A percentile compares a stretch with the other conserved stretches of the same genome.
These are phyloP conservation scores for Nematostella vectensis DNA, from an alignment of 92 coral and sea anemone species.

Conservation along the genomic window DNA sequence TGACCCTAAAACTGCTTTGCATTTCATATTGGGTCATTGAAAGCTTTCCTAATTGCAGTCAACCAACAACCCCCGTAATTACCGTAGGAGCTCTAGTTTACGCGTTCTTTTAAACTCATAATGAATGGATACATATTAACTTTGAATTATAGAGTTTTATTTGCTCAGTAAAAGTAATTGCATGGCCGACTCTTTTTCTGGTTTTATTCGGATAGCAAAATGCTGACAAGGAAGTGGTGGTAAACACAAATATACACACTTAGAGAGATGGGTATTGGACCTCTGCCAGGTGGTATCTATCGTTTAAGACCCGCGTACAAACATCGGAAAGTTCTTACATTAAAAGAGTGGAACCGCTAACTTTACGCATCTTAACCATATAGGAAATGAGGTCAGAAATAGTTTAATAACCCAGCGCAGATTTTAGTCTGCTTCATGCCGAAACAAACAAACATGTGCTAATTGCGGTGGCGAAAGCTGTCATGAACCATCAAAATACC, in stretches of 20 bases:
- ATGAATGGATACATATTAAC: conserved; percentile 73
- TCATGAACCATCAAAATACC: conserved; percentile 81
- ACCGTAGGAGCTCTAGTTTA: conserved; percentile 34
- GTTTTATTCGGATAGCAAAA: conserved; percentile 32
- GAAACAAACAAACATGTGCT: conserved; percentile 85
- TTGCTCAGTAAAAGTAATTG: conserved; percentile 70
- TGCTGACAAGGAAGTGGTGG: conserved; percentile 38
- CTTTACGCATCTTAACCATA: conserved; percentile 25
- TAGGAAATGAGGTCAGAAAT: conserved; percentile 25
- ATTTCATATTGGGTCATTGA: conserved; percentile 41
- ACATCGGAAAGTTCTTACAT: conserved; percentile 55
- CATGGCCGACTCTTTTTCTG: conserved; percentile 41
- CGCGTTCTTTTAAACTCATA: too few species aligned
- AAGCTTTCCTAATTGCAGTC: conserved; percentile 34
- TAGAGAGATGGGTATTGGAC: conserved; percentile 54
- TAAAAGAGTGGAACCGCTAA: conserved; percentile 40
- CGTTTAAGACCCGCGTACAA: conserved; percentile 47
- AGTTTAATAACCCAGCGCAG: conserved; percentile 49
- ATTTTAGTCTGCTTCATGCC: conserved; percentile 58
- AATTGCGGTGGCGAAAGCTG: conserved; percentile 75
- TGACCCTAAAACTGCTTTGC: conserved; percentile 52
- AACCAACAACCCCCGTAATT: conserved; percentile 43
- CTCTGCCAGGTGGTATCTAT: conserved; percentile 73
- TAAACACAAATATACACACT: conserved; percentile 48
- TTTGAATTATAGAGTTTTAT: conserved; percentile 60